Evolutionary conservation across 2,797 vertebrate genomes (phyloP).

Genomic region (Sebastes reedi): DNA sequence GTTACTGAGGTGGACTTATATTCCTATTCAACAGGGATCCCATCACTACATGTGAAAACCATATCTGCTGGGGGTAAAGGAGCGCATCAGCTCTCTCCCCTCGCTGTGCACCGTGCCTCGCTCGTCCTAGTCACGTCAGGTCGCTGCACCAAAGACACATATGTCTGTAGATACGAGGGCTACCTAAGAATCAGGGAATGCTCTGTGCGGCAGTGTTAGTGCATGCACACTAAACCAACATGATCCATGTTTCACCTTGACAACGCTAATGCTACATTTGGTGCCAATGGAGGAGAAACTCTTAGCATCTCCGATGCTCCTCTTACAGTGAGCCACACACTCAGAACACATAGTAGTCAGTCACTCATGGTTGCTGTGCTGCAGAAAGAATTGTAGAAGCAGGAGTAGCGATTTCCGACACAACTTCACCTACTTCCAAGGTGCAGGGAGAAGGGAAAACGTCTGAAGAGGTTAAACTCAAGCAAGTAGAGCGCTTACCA

Average conservation of each 20-base stretch:
- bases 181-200: neutral
- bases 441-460: no score
- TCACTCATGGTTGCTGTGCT: neutral
- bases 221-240: neutral
- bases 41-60: neutral
- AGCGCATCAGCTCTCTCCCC: neutral
- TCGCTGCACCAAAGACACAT: constrained; percentile 12
- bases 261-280: neutral
- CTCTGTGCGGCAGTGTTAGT: neutral
- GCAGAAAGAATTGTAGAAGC: neutral
- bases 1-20: neutral
- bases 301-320: neutral
- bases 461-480: neutral
- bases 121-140: neutral
- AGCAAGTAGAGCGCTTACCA: no score
- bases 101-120: neutral
- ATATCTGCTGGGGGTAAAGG: neutral
- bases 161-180: neutral
- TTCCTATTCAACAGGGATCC: neutral
- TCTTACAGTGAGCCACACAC: neutral
- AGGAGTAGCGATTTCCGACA: neutral
- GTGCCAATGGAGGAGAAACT: neutral
- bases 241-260: neutral
- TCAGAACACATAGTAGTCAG: neutral
- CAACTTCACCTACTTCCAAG: no score